phyloP scores from a whole-genome alignment of 2,888 invertebrate genomes.

The Ischnus inquisitorius region DNA sequence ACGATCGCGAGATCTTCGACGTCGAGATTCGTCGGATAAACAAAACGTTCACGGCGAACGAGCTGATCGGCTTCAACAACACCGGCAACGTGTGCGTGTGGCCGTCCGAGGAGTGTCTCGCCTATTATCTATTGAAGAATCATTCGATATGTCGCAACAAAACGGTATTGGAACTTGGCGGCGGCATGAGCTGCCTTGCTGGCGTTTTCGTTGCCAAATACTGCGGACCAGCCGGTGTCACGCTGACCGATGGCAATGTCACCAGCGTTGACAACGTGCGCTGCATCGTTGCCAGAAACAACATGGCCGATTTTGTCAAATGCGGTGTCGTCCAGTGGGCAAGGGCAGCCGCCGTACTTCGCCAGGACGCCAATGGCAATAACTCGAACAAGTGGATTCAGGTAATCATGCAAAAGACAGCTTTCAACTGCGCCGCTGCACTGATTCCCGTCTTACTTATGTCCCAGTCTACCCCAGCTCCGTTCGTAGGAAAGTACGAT shows the following conservation, averaged over 20 bases:
- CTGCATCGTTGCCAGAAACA: slow-evolving; percentile 89
- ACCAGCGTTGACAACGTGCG: slow-evolving; percentile 91
- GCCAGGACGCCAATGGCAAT: slow-evolving; percentile 72
- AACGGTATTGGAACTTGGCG: slow-evolving; percentile 92
- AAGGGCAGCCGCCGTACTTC: slow-evolving; percentile 78
- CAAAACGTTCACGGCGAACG: slow-evolving; percentile 88
- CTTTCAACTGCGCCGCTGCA: no score
- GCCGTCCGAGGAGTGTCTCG: slow-evolving; percentile 92
- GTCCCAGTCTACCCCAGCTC: no score
- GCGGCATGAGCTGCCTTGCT: slow-evolving; percentile 94
- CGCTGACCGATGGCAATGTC: slow-evolving; percentile 93
- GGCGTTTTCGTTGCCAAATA: slow-evolving; percentile 91
- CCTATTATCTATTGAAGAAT: slow-evolving; percentile 90
- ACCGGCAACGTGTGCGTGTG: slow-evolving; percentile 93
- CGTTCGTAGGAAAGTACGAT: no score
- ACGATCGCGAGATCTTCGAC: slow-evolving; percentile 86
- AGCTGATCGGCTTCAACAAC: slow-evolving; percentile 93
- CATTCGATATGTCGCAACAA: slow-evolving; percentile 89
- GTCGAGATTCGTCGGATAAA: slow-evolving; percentile 88
- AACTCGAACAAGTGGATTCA: slow-evolving; percentile 75
- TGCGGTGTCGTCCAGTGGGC: slow-evolving; percentile 83
- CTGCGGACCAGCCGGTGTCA: slow-evolving; percentile 88
- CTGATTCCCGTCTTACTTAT: no score
- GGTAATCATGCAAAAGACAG: slow-evolving; percentile 71
- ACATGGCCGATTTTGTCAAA: slow-evolving; percentile 86